Evolutionary conservation across 2,888 invertebrate genomes (phyloP).

Genomic region (Amphipyra berbera): DNA sequence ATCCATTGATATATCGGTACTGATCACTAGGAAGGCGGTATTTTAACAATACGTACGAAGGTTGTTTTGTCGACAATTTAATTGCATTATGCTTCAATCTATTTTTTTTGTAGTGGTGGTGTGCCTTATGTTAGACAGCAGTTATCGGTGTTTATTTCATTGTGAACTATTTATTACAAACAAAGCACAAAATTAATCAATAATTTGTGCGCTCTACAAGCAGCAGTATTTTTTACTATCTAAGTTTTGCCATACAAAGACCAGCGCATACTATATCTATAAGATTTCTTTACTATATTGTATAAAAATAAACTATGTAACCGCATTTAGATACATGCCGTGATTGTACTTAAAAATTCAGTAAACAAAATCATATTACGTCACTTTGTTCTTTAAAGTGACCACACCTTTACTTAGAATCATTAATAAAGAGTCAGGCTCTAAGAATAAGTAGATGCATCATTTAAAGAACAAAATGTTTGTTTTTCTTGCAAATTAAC

Average conservation of each 20-base stretch:
- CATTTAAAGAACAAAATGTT: slow-evolving; percentile 54
- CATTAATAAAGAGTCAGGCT: neutral
- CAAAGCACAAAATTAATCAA: neutral
- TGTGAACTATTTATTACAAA: neutral
- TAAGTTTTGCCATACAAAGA: slow-evolving; percentile 20
- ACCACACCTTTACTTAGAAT: slow-evolving; percentile 1
- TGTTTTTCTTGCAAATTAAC: slow-evolving; percentile 13
- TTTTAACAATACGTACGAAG: slow-evolving; percentile 13
- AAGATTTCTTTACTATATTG: slow-evolving; percentile 14
- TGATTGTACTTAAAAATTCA: slow-evolving; percentile 33
- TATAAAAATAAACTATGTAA: slow-evolving; percentile 27
- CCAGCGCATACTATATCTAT: slow-evolving; percentile 10
- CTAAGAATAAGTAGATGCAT: neutral
- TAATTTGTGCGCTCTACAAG: slow-evolving; percentile 40
- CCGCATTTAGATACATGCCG: slow-evolving; percentile 38
- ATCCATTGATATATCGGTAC: no score
- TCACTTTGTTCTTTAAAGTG: slow-evolving; percentile 53
- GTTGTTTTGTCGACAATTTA: slow-evolving; percentile 1
- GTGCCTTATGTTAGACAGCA: neutral
- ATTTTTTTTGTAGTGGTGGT: neutral
- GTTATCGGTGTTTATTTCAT: no score
- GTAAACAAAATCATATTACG: slow-evolving; percentile 34
- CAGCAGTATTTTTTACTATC: slow-evolving; percentile 22
- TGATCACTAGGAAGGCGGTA: slow-evolving; percentile 7
- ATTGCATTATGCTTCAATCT: neutral